Percentiles rank a stretch among this genome's conserved stretches.
phyloP scores from a whole-genome alignment of 2,113 vertebrate genomes.

The Edolisoma coerulescens region DNA sequence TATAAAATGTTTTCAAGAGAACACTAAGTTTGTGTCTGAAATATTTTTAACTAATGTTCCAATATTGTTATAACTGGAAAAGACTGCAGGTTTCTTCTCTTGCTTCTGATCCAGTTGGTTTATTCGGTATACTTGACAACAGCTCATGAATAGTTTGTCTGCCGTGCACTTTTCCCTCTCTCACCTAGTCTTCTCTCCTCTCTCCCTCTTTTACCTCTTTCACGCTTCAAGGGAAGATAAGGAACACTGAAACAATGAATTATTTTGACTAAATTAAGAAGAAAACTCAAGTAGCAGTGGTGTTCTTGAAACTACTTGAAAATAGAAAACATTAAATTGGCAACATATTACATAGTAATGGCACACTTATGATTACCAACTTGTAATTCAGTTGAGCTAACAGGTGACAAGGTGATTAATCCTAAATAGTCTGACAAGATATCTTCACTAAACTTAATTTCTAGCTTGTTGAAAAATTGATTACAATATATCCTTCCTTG shows the following conservation, averaged over 20 bases:
- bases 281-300: neutral
- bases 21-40: neutral
- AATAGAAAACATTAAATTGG: neutral
- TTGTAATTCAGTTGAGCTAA: neutral
- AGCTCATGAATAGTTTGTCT: neutral
- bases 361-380: neutral
- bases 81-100: neutral
- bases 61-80: neutral
- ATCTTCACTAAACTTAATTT: slow-evolving; percentile 19
- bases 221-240: neutral
- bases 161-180: neutral
- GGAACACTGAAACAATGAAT: neutral
- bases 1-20: neutral
- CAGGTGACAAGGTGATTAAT: neutral
- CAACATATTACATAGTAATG: neutral
- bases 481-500: neutral
- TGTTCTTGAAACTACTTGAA: neutral
- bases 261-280: neutral
- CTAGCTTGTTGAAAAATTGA: neutral
- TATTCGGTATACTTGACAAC: neutral
- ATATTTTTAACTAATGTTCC: neutral
- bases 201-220: neutral
- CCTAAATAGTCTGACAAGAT: neutral
- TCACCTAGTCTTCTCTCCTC: neutral
- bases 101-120: neutral